Percentiles rank a stretch among this genome's conserved stretches.
Evolutionary conservation across 2,797 vertebrate species (phyloP).

Genomic region (Sebastes itinus): DNA sequence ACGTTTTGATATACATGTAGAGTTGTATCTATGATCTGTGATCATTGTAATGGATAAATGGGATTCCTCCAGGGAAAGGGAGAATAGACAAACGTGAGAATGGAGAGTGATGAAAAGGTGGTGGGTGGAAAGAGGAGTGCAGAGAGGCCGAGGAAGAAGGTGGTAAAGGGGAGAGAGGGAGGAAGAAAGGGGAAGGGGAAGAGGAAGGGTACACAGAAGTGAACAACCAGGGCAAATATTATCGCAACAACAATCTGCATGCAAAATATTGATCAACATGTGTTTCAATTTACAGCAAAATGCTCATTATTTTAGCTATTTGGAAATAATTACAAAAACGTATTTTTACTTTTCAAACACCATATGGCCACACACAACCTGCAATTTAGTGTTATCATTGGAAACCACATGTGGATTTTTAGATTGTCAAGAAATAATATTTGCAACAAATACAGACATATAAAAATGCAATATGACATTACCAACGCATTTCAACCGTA

Average conservation of each 20-base stretch:
- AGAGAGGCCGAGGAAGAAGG: neutral
- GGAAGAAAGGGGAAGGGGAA: no score
- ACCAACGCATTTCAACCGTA: neutral
- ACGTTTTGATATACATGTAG: neutral
- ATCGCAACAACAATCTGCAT: slow-evolving; percentile 47
- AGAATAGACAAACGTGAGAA: neutral
- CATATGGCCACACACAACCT: neutral
- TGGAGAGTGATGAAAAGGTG: neutral
- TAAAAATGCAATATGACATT: slow-evolving; percentile 35
- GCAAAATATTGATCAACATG: slow-evolving; percentile 27
- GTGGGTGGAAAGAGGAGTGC: neutral
- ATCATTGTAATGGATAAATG: neutral
- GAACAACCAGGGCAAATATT: slow-evolving; percentile 52
- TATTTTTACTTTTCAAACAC: neutral
- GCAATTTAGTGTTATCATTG: neutral
- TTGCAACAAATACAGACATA: slow-evolving; percentile 43
- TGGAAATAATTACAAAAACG: neutral
- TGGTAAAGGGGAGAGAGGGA: neutral
- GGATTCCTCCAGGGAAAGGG: neutral
- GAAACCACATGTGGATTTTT: slow-evolving; percentile 46
- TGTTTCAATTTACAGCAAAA: slow-evolving; percentile 14
- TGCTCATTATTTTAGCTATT: neutral
- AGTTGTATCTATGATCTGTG: neutral
- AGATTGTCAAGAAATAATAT: slow-evolving; percentile 53
- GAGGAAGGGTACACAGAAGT: neutral